A percentile compares a stretch with the other conserved stretches of the same genome.
Conservation (phyloP, 2,888 invertebrate species). For the Athripsodes cinereus region DNA sequence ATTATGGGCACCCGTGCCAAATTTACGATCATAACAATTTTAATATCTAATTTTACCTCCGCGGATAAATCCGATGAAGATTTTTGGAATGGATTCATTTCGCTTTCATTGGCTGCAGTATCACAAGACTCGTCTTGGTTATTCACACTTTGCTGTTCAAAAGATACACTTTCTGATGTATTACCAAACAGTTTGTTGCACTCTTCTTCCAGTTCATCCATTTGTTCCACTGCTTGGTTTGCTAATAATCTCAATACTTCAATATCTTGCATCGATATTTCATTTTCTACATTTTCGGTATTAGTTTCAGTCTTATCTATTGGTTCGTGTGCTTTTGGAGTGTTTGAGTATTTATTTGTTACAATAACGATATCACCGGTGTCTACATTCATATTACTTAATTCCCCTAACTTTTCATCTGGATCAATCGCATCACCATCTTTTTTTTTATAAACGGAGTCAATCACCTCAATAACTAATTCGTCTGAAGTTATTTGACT, state of each 20-base stretch:
- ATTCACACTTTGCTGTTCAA: neutral
- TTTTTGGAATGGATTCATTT: neutral
- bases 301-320: too few relatives aligned
- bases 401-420: too few relatives aligned
- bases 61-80: conserved; percentile 1
- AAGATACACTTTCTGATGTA: neutral
- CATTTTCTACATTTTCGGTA: neutral
- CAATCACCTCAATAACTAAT: too few relatives aligned
- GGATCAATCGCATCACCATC: too few relatives aligned
- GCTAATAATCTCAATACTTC: neutral
- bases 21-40: conserved; percentile 11
- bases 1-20: conserved; percentile 8
- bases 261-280: neutral
- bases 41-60: conserved; percentile 14
- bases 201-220: neutral
- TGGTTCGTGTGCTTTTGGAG: too few relatives aligned
- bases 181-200: neutral
- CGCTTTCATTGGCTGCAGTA: neutral
- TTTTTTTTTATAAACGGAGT: too few relatives aligned
- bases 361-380: too few relatives aligned
- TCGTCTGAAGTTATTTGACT: too few relatives aligned
- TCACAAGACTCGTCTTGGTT: neutral
- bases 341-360: too few relatives aligned
- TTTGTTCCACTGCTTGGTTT: neutral
- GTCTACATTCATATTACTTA: too few relatives aligned